These are phyloP conservation scores for Typhlichthys subterraneus DNA, from an alignment of 2,797 vertebrate species.

Conservation along the genomic window DNA sequence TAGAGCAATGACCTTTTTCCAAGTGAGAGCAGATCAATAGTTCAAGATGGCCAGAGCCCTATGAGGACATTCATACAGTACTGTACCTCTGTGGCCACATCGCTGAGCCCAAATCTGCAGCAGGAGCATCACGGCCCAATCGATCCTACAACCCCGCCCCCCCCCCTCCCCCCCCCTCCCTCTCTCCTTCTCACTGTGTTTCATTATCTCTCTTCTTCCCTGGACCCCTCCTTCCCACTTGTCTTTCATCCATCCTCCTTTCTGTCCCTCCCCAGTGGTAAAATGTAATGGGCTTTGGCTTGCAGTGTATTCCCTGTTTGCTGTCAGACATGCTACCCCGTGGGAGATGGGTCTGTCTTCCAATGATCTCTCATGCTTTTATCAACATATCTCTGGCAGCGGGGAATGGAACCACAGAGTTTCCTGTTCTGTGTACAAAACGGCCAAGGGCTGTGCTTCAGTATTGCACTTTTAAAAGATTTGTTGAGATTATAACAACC, in stretches of 20 bases:
- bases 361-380: slow-evolving; percentile 53
- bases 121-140: slow-evolving; percentile 60
- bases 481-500: neutral
- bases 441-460: slow-evolving; percentile 1
- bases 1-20: slow-evolving; percentile 26
- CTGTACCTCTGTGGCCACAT: slow-evolving; percentile 44
- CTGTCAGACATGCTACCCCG: slow-evolving; percentile 43
- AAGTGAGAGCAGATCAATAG: slow-evolving; percentile 28
- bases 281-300: slow-evolving; percentile 49
- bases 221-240: slow-evolving; percentile 1
- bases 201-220: slow-evolving; percentile 43
- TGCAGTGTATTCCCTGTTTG: slow-evolving; percentile 48
- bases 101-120: slow-evolving; percentile 60
- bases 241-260: slow-evolving; percentile 14
- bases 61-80: slow-evolving; percentile 46
- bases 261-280: slow-evolving; percentile 35
- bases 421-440: slow-evolving; percentile 16
- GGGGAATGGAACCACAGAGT: slow-evolving; percentile 16
- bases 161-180: slow-evolving; percentile 9
- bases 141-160: slow-evolving; percentile 50
- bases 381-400: slow-evolving; percentile 50
- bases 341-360: slow-evolving; percentile 39
- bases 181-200: slow-evolving; percentile 21
- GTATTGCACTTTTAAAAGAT: slow-evolving; percentile 8
- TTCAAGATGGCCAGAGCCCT: slow-evolving; percentile 37